These are phyloP conservation scores for Sebastes diploproa DNA, from an alignment of 2,797 vertebrate species.

Conservation along the genomic window DNA sequence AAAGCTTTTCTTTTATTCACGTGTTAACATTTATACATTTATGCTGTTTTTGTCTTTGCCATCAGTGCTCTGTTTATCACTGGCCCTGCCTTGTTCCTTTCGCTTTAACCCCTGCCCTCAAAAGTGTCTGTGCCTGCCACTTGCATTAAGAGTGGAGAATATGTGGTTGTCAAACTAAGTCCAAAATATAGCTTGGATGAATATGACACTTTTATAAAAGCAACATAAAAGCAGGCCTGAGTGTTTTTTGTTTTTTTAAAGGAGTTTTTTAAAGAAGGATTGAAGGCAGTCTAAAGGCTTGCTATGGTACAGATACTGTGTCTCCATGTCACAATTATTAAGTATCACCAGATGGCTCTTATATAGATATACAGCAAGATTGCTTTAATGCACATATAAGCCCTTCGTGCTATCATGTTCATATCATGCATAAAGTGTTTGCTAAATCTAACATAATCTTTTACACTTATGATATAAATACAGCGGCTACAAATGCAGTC, in stretches of 20 bases:
- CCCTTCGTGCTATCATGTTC: background rate
- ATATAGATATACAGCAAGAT: conserved; percentile 16
- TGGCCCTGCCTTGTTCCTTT: conserved; percentile 2
- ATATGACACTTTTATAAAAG: background rate
- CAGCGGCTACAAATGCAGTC: background rate
- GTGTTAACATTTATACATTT: background rate
- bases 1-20: background rate
- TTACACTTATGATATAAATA: conserved; percentile 10
- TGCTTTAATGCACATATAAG: conserved; percentile 43
- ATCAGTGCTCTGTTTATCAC: background rate
- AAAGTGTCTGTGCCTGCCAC: conserved; percentile 16
- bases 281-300: background rate
- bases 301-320: background rate
- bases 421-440: conserved; percentile 9
- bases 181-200: conserved; percentile 6
- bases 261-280: background rate
- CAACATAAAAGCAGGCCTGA: background rate
- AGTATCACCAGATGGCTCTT: conserved; percentile 31
- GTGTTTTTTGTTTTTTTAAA: background rate
- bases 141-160: background rate
- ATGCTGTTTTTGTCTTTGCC: conserved; percentile 12
- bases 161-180: conserved; percentile 12
- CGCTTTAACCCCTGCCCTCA: conserved; percentile 26
- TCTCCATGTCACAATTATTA: conserved; percentile 16
- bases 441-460: conserved; percentile 50